Conservation (phyloP, 2,888 invertebrate genomes). For the Hyposoter didymator region DNA sequence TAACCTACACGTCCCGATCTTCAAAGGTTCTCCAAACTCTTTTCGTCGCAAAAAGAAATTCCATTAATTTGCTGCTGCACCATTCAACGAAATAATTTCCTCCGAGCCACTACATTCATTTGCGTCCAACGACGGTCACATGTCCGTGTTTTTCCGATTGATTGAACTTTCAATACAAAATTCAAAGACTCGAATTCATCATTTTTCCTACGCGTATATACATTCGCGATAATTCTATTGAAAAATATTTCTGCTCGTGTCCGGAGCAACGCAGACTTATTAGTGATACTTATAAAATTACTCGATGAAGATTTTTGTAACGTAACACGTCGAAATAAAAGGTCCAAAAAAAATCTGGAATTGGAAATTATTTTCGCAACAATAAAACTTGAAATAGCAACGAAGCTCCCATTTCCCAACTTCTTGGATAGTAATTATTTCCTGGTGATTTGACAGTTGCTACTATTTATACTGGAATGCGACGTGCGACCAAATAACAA, state of each 20-base stretch:
- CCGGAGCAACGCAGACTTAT: too few relatives aligned
- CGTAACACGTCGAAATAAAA: too few relatives aligned
- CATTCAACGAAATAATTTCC: not conserved
- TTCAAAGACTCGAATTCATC: slow-evolving; percentile 48
- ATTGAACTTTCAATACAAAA: slow-evolving; percentile 4
- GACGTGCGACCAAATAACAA: too few relatives aligned
- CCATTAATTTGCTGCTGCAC: not conserved
- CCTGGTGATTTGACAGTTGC: too few relatives aligned
- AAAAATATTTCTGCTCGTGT: slow-evolving; percentile 37
- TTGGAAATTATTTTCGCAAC: too few relatives aligned
- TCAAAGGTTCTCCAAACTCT: slow-evolving; percentile 9
- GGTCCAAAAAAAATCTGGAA: too few relatives aligned
- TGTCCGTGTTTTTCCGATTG: slow-evolving; percentile 7
- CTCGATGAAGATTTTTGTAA: too few relatives aligned
- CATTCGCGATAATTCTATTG: slow-evolving; percentile 42
- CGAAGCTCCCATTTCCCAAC: too few relatives aligned
- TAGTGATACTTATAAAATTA: too few relatives aligned
- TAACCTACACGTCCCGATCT: slow-evolving; percentile 6
- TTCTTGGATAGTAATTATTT: too few relatives aligned
- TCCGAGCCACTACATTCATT: not conserved
- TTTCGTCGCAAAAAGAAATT: slow-evolving; percentile 7
- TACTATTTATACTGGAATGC: too few relatives aligned
- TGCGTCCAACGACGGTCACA: not conserved
- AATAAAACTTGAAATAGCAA: too few relatives aligned
- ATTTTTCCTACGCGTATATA: not conserved